A percentile compares a stretch with the other conserved stretches of the same genome.
These are phyloP conservation scores for Xiphias gladius DNA, from an alignment of 2,113 vertebrate genomes.

Conservation along the genomic window DNA sequence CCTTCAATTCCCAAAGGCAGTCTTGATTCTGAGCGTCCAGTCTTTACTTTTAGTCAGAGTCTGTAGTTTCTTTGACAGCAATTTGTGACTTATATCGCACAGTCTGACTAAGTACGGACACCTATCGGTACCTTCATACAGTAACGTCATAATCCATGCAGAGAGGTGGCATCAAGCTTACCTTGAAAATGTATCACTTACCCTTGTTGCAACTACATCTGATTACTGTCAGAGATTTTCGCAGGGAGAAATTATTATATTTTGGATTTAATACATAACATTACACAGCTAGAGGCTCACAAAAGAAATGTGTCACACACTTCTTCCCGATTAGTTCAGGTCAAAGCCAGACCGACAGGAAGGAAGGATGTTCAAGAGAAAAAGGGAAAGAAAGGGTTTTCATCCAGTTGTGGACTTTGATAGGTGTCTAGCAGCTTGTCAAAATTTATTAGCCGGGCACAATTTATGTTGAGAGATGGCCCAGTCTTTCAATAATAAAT, in stretches of 20 bases:
- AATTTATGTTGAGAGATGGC: background rate
- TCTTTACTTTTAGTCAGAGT: background rate
- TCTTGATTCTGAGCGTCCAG: background rate
- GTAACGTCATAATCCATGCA: slow-evolving; percentile 3
- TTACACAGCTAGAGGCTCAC: slow-evolving; percentile 1
- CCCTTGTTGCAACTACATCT: slow-evolving; percentile 51
- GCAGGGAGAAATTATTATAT: slow-evolving; percentile 35
- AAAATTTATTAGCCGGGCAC: background rate
- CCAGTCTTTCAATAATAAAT: slow-evolving; percentile 4
- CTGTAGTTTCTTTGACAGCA: slow-evolving; percentile 12
- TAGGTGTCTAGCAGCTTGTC: slow-evolving; percentile 83
- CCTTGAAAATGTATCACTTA: slow-evolving; percentile 63
- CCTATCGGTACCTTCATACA: slow-evolving; percentile 11
- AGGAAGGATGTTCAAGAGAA: slow-evolving; percentile 11
- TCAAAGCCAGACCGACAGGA: background rate
- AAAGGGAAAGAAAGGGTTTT: background rate
- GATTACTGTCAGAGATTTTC: slow-evolving; percentile 41
- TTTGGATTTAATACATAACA: slow-evolving; percentile 3
- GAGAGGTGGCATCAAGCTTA: slow-evolving; percentile 32
- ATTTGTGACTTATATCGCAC: background rate
- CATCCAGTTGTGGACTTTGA: slow-evolving; percentile 30
- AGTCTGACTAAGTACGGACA: background rate
- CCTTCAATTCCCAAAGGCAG: slow-evolving; percentile 19
- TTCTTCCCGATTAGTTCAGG: background rate
- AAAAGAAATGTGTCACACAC: background rate